Base-by-base conservation (phyloP, 2,113 vertebrate species). In the Bambusicola thoracicus region DNA sequence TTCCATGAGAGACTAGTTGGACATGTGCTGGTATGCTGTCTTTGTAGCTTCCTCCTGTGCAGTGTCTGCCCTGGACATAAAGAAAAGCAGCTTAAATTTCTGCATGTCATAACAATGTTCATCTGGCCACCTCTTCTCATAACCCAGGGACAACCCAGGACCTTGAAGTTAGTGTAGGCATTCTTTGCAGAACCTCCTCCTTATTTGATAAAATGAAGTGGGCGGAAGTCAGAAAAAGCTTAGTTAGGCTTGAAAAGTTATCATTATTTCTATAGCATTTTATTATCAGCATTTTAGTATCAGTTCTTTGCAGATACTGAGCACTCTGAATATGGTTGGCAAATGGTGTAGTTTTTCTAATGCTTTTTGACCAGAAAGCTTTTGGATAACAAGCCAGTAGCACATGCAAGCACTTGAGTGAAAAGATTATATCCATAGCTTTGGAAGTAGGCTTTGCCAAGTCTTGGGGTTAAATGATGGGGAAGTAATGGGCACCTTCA, bases 181-280 rank as follows among this genome's bases (percentile, higher is more conserved):
- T 94, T 78, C 8, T 9, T 56, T 78, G 46, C 32, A 78, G 29
- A 89, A 30, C 4, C 75, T 13, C 25, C 25, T 59, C 21, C 21
- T 62, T 62, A 29, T 49, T 67, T 27, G 70, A 41, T 81, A 74
- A 88, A 87, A 89, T 2, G 5, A 76, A 77, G 51, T 63, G 56
- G 7, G 19, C 13, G 32, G 16, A 89, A 92, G 51, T 75, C 29
- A 73, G 66, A 27, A 73, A 61, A 85, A 61, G 22, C 61, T 89
- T 91, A 84, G 51, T 89, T 87, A 59, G 86, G 15, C 38, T 63
- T 87, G 81, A 75, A 63, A 81, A 89, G 13, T 65, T 53, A 79
- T 87, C 8, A 8, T 81, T 78, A 24, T 67, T 87, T 92, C 25
- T 87, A 32, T 40, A 68, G 46, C 7, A 13, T 65, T 92, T 72